Conservation (phyloP, 37 sponge, comb jelly and placozoan genomes). For the Cliona cf. orientalis region DNA sequence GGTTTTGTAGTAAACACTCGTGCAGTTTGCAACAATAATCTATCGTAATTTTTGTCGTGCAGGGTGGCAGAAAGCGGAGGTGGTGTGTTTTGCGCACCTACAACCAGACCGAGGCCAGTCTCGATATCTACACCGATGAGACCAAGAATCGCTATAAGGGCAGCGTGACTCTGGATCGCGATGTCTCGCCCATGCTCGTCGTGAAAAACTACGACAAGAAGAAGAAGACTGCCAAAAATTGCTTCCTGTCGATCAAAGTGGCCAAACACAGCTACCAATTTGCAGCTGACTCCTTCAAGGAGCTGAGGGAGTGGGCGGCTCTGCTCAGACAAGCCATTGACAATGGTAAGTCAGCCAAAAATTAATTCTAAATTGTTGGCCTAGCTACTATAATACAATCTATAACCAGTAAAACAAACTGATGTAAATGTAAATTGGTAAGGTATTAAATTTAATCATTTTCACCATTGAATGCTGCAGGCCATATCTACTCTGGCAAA, state of each 20-base stretch:
- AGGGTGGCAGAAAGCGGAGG: constrained; percentile 60
- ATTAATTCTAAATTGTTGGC: background rate
- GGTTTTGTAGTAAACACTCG: background rate
- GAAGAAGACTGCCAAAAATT: constrained; percentile 14
- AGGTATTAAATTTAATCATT: background rate
- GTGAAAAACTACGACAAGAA: constrained; percentile 58
- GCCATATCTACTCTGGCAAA: constrained; percentile 52
- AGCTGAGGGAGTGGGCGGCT: constrained; percentile 65
- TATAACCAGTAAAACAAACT: background rate
- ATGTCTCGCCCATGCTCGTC: constrained; percentile 32
- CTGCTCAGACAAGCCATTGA: constrained; percentile 68
- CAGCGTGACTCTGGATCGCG: constrained; percentile 61
- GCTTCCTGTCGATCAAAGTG: constrained; percentile 52
- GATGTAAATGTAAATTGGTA: background rate
- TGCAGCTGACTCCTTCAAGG: constrained; percentile 52
- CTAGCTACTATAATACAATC: background rate
- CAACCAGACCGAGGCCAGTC: constrained; percentile 46
- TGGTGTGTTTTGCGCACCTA: constrained; percentile 69
- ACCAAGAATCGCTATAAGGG: constrained; percentile 62
- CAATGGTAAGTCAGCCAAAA: constrained; percentile 23
- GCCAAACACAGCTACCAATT: constrained; percentile 65
- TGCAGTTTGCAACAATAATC: background rate
- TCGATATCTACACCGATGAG: constrained; percentile 74
- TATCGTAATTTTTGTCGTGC: background rate
- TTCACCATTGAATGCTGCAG: constrained; percentile 11